Evolutionary conservation across 2,113 vertebrate genomes (phyloP).

Genomic region (Nycticryphes semicollaris): DNA sequence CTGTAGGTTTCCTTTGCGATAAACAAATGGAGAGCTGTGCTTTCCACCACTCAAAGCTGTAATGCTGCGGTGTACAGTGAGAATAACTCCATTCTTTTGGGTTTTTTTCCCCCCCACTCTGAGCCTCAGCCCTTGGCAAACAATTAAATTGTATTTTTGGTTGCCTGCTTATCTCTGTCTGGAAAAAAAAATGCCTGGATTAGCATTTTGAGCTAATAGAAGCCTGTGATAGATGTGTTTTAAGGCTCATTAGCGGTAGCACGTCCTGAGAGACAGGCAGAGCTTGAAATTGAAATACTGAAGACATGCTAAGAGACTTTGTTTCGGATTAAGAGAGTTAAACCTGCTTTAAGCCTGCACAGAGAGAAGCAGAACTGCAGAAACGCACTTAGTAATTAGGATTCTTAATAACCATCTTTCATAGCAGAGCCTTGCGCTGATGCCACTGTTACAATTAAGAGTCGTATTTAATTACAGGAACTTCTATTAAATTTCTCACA

Average conservation of each 20-base stretch:
- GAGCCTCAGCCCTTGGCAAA: not conserved
- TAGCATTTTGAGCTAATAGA: slow-evolving; percentile 10
- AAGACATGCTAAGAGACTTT: slow-evolving; percentile 36
- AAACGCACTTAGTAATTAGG: not conserved
- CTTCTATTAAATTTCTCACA: not conserved
- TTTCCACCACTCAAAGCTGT: not conserved
- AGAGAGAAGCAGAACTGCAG: slow-evolving; percentile 1
- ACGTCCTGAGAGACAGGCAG: slow-evolving; percentile 43
- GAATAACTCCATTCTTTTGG: not conserved
- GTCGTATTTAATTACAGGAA: slow-evolving; percentile 12
- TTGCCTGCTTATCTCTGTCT: not conserved
- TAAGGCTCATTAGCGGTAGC: slow-evolving; percentile 32
- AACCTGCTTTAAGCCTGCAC: slow-evolving; percentile 41
- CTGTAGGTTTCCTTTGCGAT: not conserved
- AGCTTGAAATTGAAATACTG: slow-evolving; percentile 40
- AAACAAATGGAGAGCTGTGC: not conserved
- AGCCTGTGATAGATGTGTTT: not conserved
- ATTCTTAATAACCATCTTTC: slow-evolving; percentile 16
- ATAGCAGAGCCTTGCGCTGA: not conserved
- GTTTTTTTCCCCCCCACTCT: not conserved
- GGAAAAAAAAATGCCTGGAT: slow-evolving; percentile 9
- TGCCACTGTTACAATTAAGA: not conserved
- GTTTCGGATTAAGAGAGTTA: slow-evolving; percentile 60
- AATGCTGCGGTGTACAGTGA: not conserved
- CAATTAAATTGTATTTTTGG: not conserved